Base-by-base conservation (phyloP, 2,113 vertebrate species). In the Amblyopsis rosae region DNA sequence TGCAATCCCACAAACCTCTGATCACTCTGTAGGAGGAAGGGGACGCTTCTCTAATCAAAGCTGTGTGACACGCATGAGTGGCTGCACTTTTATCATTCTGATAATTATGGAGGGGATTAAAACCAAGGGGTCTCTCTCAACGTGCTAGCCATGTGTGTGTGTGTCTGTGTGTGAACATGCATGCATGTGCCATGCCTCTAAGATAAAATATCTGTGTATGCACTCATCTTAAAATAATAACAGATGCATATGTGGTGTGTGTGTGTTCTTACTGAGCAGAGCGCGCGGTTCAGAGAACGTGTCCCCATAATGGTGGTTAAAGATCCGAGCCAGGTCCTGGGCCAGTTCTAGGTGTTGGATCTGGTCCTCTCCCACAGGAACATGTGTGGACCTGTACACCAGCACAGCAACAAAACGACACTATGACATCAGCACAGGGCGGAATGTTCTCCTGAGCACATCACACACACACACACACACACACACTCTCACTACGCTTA, bases 281-380 rank as follows among this genome's bases (percentile, higher is more conserved):
- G 95, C 91, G 53, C 69, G 72, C 56, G 96, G 96, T 63, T 95
- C 91, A 0, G 96, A 96, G 80, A 99, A 98, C 85, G 95, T 84
- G 45, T 94, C 84, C 66, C 95, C 96, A 6, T 95, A 98, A 75
- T 84, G 92, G 76, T 92, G 86, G 93, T 99, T 99, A 91, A 99
- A 99, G 81, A 92, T 91, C 19, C 92, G 93, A 59, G 96, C 96
- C 64, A 94, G 88, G 82, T 98, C 95, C 87, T 97, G 95, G 64
- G 94, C 93, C 69, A 99, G 92, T 85, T 98, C 96, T 87, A 99
- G 87, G 87, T 99, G 98, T 86, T 96, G 94, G 86, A 96, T 89
- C 93, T 98, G 96, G 84, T 99, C 97, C 86, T 98, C 95, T 69
- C 96, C 98, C 12, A 99, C 95, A 0, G 98, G 98, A 73, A 99